phyloP scores from a whole-genome alignment of 2,113 vertebrate genomes.

The Xiphophorus hellerii region DNA sequence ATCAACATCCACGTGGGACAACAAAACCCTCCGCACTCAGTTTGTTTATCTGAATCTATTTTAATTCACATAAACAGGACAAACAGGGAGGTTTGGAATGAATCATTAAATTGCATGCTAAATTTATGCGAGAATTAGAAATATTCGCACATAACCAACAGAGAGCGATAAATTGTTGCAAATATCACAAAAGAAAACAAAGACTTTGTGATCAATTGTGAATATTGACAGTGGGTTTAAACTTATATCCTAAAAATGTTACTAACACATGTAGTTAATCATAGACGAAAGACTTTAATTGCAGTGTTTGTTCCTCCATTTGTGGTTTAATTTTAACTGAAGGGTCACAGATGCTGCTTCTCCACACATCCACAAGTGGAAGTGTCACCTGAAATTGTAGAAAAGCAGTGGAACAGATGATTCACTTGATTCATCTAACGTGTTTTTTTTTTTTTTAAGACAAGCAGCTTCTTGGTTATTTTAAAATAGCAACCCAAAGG shows the following conservation, averaged over 20 bases:
- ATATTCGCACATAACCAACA: neutral
- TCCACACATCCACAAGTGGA: neutral
- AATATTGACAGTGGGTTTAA: too few relatives aligned
- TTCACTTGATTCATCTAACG: neutral
- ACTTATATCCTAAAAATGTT: too few relatives aligned
- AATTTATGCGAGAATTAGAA: too few relatives aligned
- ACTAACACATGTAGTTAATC: too few relatives aligned
- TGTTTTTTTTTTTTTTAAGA: too few relatives aligned
- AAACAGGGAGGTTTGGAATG: too few relatives aligned
- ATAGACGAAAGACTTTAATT: neutral
- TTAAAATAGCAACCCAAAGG: neutral
- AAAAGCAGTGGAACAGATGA: neutral
- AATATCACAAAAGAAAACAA: neutral
- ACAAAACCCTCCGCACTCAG: neutral
- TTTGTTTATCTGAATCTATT: neutral
- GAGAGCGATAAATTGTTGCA: neutral
- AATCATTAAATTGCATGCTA: too few relatives aligned
- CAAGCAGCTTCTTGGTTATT: neutral
- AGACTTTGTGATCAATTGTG: too few relatives aligned
- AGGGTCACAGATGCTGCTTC: neutral
- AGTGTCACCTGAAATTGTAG: neutral
- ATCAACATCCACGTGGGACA: neutral
- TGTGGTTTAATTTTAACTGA: neutral
- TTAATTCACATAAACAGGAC: neutral
- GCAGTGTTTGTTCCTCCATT: neutral